Conservation (phyloP, 2,888 invertebrate species). For the Lacanobia wlatinum region DNA sequence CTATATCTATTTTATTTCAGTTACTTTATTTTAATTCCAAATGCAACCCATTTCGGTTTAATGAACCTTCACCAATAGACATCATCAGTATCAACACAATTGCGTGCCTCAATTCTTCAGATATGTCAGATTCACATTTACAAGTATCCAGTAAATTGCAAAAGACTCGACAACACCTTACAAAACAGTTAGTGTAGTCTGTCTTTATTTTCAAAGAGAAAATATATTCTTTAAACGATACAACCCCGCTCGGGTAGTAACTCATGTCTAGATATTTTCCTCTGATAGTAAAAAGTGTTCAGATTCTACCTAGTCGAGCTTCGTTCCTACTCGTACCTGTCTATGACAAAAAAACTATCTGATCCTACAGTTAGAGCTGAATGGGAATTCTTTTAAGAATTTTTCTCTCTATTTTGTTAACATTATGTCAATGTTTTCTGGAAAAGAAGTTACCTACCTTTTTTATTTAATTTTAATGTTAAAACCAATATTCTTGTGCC, state of each 20-base stretch:
- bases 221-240: constrained; percentile 20
- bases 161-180: neutral
- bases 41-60: too few species aligned
- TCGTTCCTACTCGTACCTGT: constrained; percentile 15
- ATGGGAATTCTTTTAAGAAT: constrained; percentile 9
- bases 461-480: too few species aligned
- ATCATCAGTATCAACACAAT: too few species aligned
- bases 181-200: neutral
- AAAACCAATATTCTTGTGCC: too few species aligned
- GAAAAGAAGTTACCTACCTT: too few species aligned
- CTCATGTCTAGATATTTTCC: constrained; percentile 43
- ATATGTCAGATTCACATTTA: too few species aligned
- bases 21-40: too few species aligned
- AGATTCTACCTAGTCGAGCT: constrained; percentile 17
- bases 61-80: too few species aligned
- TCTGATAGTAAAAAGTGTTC: constrained; percentile 32
- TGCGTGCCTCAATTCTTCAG: too few species aligned
- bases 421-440: neutral
- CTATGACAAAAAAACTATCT: constrained; percentile 19
- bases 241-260: constrained; percentile 18
- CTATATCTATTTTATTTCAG: too few species aligned
- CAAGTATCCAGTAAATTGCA: neutral
- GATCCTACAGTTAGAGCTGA: constrained; percentile 1
- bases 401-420: neutral
- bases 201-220: constrained; percentile 11